These are phyloP conservation scores for Eupsittula cactorum DNA, from an alignment of 2,113 vertebrate genomes.

Conservation along the genomic window DNA sequence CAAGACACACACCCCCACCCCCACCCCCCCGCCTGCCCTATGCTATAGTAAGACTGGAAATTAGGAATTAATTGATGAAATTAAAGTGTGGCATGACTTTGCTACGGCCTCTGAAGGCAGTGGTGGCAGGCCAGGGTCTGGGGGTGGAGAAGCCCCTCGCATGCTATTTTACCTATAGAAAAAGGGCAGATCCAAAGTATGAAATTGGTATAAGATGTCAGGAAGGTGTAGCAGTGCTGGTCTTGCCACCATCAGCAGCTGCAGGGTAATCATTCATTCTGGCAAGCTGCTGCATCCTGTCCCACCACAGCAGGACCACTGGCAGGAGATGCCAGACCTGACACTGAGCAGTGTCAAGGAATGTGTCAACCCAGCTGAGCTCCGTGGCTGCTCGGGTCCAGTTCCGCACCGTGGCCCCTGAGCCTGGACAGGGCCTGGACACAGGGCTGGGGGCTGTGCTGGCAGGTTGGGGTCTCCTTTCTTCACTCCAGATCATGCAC, in stretches of 20 bases:
- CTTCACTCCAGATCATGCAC: accelerated
- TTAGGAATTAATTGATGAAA: conserved; percentile 53
- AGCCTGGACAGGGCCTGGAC: background rate
- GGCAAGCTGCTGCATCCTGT: background rate
- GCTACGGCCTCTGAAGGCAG: background rate
- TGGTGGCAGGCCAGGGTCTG: background rate
- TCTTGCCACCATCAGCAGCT: background rate
- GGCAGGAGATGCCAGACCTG: background rate
- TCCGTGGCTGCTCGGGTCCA: accelerated
- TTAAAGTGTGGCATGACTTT: conserved; percentile 62
- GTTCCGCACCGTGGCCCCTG: background rate
- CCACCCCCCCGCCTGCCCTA: background rate
- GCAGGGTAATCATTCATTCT: background rate
- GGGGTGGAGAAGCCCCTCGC: background rate
- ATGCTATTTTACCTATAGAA: background rate
- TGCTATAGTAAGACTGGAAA: conserved; percentile 37
- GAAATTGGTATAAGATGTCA: conserved; percentile 29
- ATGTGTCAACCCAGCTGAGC: background rate
- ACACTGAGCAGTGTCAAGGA: accelerated
- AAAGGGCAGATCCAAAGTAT: conserved; percentile 33
- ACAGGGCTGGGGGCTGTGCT: accelerated
- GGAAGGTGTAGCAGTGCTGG: background rate
- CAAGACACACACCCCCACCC: background rate
- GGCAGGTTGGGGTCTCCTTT: background rate
- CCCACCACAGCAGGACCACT: background rate